A percentile compares a stretch with the other conserved stretches of the same genome.
Evolutionary conservation across 2,113 vertebrate genomes (phyloP).

Genomic region (Fukomys damarensis): DNA sequence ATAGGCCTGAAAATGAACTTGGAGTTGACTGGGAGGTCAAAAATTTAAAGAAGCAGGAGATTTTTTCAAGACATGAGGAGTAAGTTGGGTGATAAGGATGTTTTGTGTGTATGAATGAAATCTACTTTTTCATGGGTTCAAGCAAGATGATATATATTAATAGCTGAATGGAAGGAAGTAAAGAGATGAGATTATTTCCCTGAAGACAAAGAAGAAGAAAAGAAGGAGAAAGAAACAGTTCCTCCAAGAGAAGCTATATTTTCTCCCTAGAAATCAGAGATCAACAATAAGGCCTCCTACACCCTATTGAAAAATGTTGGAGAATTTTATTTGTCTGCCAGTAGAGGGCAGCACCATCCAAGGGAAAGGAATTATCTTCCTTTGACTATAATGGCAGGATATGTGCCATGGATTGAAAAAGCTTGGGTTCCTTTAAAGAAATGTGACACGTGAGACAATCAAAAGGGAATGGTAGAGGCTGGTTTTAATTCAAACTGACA

Average conservation of each 20-base stretch:
- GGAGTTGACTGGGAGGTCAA: neutral
- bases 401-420: neutral
- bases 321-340: neutral
- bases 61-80: neutral
- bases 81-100: neutral
- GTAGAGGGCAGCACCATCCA: conserved; percentile 8
- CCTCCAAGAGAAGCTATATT: neutral
- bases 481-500: neutral
- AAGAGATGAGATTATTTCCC: neutral
- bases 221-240: conserved; percentile 19
- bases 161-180: neutral
- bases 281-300: no score
- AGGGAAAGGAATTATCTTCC: conserved; percentile 38
- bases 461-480: conserved; percentile 22
- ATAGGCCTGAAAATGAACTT: neutral
- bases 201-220: conserved; percentile 14
- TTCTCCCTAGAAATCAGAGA: conserved; percentile 4
- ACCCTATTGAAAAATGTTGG: neutral
- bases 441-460: neutral
- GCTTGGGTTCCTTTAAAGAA: neutral
- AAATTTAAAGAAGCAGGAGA: neutral
- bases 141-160: conserved; percentile 5
- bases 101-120: neutral
- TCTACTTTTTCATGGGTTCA: neutral
- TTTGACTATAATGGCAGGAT: neutral